These are phyloP conservation scores for Columba janthina DNA, from an alignment of 2,113 vertebrate genomes.

Conservation along the genomic window DNA sequence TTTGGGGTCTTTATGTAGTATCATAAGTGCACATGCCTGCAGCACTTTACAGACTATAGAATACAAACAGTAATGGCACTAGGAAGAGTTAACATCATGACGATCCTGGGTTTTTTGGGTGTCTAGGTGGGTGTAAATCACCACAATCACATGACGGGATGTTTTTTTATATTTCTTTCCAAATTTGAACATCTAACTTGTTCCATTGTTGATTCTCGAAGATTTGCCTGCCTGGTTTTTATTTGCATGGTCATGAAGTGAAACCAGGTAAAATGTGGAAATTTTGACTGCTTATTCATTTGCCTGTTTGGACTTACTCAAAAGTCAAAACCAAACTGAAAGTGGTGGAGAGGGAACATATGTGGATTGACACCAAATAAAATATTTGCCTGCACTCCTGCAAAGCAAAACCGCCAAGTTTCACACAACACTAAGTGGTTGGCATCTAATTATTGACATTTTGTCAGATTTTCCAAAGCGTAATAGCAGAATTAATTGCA, in stretches of 20 bases:
- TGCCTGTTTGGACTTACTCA: background rate
- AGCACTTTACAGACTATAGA: background rate
- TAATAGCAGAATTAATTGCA: background rate
- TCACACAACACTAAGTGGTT: background rate
- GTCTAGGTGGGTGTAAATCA: background rate
- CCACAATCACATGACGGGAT: background rate
- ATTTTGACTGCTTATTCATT: conserved; percentile 1
- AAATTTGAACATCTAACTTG: background rate
- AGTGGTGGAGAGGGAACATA: background rate
- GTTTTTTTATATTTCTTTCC: background rate
- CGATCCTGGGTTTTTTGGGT: background rate
- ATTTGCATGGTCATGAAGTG: background rate
- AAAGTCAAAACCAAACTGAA: conserved; percentile 11
- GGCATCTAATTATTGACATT: background rate
- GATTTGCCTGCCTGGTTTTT: background rate
- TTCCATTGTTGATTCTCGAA: background rate
- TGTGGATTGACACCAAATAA: conserved; percentile 27
- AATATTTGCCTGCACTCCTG: conserved; percentile 12
- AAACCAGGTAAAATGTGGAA: conserved; percentile 21
- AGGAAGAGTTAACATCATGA: background rate
- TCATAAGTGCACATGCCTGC: background rate
- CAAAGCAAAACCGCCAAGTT: background rate
- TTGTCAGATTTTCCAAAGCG: conserved; percentile 31
- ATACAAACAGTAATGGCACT: background rate
- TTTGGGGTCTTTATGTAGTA: background rate